These are phyloP conservation scores for Bubo blakistoni DNA, from an alignment of 2,113 vertebrate species.

Conservation along the genomic window DNA sequence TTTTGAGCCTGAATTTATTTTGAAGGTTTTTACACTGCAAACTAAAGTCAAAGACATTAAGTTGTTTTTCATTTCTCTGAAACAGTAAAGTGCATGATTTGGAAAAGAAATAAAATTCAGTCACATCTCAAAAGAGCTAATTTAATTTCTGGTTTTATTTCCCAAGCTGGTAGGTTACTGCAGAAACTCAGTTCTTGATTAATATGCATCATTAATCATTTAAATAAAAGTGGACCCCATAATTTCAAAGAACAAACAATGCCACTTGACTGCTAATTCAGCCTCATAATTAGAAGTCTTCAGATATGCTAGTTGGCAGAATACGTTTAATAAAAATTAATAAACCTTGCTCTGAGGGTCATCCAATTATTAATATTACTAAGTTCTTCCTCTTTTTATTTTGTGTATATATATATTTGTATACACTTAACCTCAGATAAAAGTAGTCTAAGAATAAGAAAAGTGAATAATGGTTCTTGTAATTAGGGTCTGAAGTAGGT, in stretches of 20 bases:
- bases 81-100: not conserved
- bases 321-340: constrained; percentile 24
- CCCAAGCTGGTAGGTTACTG: constrained; percentile 4
- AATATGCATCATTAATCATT: constrained; percentile 65
- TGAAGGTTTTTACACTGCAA: not conserved
- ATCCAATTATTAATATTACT: constrained; percentile 26
- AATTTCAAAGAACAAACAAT: constrained; percentile 53
- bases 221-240: constrained; percentile 30
- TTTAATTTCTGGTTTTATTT: constrained; percentile 53
- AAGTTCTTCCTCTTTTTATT: not conserved
- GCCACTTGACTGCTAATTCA: constrained; percentile 38
- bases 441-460: not conserved
- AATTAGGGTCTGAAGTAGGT: not conserved
- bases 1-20: not conserved
- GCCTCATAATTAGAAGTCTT: not conserved
- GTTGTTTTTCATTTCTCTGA: not conserved
- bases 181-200: constrained; percentile 40
- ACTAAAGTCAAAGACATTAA: not conserved
- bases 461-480: not conserved
- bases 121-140: constrained; percentile 23
- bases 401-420: not conserved
- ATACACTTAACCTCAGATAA: not conserved
- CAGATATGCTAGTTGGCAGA: constrained; percentile 6
- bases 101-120: not conserved
- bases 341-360: not conserved